Evolutionary conservation across 2,113 vertebrate genomes (phyloP).

Genomic region (Serilophus lunatus): DNA sequence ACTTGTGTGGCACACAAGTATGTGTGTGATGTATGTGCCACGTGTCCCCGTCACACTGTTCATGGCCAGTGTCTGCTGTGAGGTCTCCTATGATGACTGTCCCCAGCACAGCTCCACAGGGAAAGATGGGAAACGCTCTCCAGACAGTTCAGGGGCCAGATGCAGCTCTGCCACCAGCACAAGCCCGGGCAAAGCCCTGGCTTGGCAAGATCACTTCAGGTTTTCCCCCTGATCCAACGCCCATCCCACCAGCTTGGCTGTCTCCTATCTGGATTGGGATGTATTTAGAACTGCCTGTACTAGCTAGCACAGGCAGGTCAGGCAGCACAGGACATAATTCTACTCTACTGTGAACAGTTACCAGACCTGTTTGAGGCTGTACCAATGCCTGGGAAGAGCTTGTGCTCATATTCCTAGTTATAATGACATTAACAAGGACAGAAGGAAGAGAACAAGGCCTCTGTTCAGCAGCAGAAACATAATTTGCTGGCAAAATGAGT

Average conservation of each 20-base stretch:
- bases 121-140: not conserved
- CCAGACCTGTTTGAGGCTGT: not conserved
- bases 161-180: not conserved
- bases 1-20: rapidly evolving
- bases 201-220: not conserved
- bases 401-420: not conserved
- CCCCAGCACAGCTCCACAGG: not conserved
- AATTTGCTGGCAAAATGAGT: not conserved
- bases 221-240: too few species aligned
- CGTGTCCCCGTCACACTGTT: not conserved
- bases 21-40: rapidly evolving
- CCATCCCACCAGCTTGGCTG: too few species aligned
- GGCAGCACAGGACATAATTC: not conserved
- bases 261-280: not conserved
- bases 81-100: rapidly evolving
- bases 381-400: not conserved
- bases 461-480: rapidly evolving
- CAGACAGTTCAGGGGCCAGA: too few species aligned
- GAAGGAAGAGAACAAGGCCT: not conserved
- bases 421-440: not conserved
- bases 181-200: not conserved
- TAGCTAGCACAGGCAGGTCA: not conserved
- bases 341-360: not conserved
- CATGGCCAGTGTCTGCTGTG: rapidly evolving
- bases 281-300: not conserved